Evolutionary conservation across 2,888 invertebrate species (phyloP).

Genomic region (Phaonia tiefii): DNA sequence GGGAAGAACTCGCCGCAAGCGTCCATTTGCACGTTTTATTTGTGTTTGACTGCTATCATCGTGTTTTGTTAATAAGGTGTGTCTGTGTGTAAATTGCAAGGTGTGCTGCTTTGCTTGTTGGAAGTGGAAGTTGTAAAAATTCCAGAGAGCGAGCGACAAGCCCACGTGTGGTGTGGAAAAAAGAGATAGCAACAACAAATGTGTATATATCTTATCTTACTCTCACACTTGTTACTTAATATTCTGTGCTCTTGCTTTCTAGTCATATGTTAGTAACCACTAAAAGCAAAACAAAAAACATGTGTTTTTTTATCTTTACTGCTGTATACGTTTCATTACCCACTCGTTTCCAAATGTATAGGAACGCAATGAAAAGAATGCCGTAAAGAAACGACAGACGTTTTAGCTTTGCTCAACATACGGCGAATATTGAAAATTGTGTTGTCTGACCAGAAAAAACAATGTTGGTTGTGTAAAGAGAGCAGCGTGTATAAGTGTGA

Average conservation of each 20-base stretch:
- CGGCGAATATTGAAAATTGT: constrained; percentile 55
- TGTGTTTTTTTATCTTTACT: constrained; percentile 54
- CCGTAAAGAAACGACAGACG: too few species aligned
- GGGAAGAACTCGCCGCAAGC: constrained; percentile 11
- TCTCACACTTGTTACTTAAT: constrained; percentile 59
- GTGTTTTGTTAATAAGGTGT: too few species aligned
- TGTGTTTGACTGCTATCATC: too few species aligned
- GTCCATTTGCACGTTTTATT: neutral
- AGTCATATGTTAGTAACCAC: neutral
- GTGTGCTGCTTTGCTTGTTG: constrained; percentile 32
- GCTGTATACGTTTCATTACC: constrained; percentile 43
- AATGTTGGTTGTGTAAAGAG: constrained; percentile 12
- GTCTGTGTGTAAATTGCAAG: too few species aligned
- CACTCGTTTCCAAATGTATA: neutral
- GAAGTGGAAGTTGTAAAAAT: constrained; percentile 29
- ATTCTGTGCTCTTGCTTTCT: constrained; percentile 40
- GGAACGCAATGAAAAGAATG: too few species aligned
- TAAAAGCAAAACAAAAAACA: constrained; percentile 41
- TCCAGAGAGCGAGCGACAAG: neutral
- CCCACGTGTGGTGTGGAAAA: neutral
- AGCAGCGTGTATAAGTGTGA: neutral
- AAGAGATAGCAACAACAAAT: constrained; percentile 17
- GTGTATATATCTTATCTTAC: constrained; percentile 11
- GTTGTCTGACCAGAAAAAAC: constrained; percentile 2
- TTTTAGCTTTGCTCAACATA: constrained; percentile 41